Percentiles rank a stretch among this genome's conserved stretches.
Evolutionary conservation across 2,113 vertebrate species (phyloP).

Genomic region (Oreotragus oreotragus): DNA sequence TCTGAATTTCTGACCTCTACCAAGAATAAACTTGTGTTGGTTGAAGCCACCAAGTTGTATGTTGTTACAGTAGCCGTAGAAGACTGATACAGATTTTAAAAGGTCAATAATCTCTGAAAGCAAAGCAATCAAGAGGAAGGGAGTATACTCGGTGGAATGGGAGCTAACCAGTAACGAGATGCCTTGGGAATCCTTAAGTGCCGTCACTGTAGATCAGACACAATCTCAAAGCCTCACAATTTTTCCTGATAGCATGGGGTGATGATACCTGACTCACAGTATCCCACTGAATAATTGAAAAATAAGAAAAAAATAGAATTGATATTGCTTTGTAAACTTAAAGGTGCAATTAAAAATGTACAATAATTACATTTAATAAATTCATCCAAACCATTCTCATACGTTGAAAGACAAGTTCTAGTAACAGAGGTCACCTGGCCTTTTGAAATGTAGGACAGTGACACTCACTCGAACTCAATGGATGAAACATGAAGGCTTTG

Average conservation of each 20-base stretch:
- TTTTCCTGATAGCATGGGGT: background rate
- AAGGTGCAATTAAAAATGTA: background rate
- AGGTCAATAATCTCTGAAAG: background rate
- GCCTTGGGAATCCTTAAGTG: background rate
- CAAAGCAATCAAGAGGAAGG: background rate
- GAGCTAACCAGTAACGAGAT: background rate
- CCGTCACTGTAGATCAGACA: background rate
- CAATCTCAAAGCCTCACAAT: background rate
- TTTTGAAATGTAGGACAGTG: background rate
- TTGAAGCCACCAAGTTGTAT: background rate
- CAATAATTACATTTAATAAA: background rate
- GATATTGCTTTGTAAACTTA: background rate
- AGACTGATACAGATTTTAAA: background rate
- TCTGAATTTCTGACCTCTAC: background rate
- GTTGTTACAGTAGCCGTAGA: background rate
- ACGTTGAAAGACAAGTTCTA: background rate
- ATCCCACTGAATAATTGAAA: background rate
- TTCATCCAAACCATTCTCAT: background rate
- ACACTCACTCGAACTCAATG: background rate
- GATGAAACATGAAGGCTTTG: background rate
- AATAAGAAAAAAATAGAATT: background rate
- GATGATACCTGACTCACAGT: background rate
- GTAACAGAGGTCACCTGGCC: background rate
- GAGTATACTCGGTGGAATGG: background rate
- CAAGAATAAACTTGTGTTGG: background rate